Evolutionary conservation across 2,797 vertebrate species (phyloP).

Genomic region (Epinephelus malabaricus): DNA sequence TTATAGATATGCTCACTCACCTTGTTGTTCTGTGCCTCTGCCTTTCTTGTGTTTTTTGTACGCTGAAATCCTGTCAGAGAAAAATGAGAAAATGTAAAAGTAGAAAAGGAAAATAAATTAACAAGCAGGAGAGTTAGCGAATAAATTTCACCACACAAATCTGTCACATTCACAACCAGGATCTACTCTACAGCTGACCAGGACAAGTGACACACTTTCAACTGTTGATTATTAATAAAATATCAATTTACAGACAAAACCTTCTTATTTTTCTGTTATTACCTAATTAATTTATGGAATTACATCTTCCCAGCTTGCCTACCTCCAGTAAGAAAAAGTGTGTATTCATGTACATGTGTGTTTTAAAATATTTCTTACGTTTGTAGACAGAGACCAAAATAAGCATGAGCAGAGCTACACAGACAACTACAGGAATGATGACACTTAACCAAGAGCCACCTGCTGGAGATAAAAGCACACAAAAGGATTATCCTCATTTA

Average conservation of each 20-base stretch:
- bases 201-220: background rate
- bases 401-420: background rate
- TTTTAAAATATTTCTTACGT: constrained; percentile 24
- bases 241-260: background rate
- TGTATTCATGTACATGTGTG: too few species aligned
- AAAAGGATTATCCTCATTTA: background rate
- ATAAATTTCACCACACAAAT: background rate
- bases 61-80: constrained; percentile 5
- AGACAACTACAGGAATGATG: background rate
- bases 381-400: background rate
- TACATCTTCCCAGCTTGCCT: too few species aligned
- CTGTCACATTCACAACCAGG: background rate
- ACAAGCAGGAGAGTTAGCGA: background rate
- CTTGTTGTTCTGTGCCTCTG: background rate
- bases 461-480: constrained; percentile 1
- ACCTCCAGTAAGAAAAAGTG: too few species aligned
- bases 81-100: background rate
- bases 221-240: background rate
- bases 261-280: background rate
- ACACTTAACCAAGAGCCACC: fast-evolving
- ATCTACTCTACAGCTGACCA: too few species aligned
- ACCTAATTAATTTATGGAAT: too few species aligned
- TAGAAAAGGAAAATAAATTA: too few species aligned
- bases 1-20: constrained; percentile 3
- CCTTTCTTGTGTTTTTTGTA: background rate